phyloP scores from a whole-genome alignment of 1,140 invertebrate genomes.

The Antheraea pernyi region DNA sequence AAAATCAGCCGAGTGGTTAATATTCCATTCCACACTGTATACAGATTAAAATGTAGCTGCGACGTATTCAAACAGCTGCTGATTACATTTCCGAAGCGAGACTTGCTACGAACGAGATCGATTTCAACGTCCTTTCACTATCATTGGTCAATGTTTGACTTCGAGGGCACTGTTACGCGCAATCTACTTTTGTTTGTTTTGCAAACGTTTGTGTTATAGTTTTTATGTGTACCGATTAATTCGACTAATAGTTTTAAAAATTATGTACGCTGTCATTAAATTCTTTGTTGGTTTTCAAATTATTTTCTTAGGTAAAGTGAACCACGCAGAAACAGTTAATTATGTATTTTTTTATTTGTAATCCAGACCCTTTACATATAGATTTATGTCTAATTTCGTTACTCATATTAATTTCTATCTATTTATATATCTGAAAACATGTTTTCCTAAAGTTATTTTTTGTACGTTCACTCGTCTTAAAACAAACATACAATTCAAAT shows the following conservation, averaged over 20 bases:
- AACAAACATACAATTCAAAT: too few species aligned
- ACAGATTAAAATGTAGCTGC: neutral
- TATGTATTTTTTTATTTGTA: too few species aligned
- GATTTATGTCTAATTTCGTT: too few species aligned
- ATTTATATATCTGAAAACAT: too few species aligned
- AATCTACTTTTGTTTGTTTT: constrained; percentile 1
- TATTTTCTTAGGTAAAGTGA: too few species aligned
- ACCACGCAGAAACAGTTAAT: too few species aligned
- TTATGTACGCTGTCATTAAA: neutral
- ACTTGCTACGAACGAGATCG: neutral
- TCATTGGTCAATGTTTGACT: neutral
- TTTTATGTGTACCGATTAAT: neutral
- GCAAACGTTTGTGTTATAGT: neutral
- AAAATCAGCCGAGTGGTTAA: neutral
- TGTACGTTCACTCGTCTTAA: too few species aligned
- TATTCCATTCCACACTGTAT: neutral
- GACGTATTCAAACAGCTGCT: neutral
- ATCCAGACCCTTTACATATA: too few species aligned
- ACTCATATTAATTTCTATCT: too few species aligned
- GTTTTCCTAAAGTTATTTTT: too few species aligned
- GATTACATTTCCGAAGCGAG: constrained; percentile 1
- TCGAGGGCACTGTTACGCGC: neutral
- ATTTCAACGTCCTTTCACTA: neutral
- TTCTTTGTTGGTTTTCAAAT: too few species aligned
- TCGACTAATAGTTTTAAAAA: neutral